phyloP scores from a whole-genome alignment of 2,797 vertebrate species.

The Luscinia luscinia region DNA sequence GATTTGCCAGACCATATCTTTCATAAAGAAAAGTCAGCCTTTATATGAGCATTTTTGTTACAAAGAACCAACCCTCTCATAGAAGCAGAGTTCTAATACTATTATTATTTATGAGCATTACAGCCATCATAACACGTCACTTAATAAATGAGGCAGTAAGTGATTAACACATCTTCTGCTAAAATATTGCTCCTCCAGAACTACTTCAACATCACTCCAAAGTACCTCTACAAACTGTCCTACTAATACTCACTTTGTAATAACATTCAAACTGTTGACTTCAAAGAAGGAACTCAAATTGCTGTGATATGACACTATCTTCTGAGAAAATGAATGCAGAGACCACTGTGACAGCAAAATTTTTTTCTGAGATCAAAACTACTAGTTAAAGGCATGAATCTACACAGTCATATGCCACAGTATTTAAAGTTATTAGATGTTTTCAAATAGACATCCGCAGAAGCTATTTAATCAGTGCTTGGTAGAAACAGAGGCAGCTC shows the following conservation, averaged over 20 bases:
- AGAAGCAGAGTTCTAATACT: not conserved
- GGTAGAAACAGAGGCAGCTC: not conserved
- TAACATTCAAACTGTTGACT: not conserved
- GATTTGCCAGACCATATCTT: not conserved
- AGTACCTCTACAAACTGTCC: not conserved
- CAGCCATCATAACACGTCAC: not conserved
- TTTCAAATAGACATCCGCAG: not conserved
- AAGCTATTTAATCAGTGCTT: not conserved
- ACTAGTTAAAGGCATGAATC: not conserved
- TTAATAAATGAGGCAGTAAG: not conserved
- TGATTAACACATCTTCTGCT: not conserved
- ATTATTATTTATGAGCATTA: not conserved
- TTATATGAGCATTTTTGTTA: not conserved
- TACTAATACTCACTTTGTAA: not conserved
- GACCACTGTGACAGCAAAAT: not conserved
- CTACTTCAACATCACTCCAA: not conserved
- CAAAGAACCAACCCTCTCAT: not conserved
- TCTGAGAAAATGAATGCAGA: not conserved
- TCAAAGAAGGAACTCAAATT: not conserved
- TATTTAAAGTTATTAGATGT: not conserved
- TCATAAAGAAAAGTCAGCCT: not conserved
- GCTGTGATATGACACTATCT: not conserved
- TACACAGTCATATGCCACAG: not conserved
- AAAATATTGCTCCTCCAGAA: not conserved
- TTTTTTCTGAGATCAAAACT: slow-evolving; percentile 7